Conservation (phyloP, 2,113 vertebrate genomes). For the Tychaedon coryphoeus region DNA sequence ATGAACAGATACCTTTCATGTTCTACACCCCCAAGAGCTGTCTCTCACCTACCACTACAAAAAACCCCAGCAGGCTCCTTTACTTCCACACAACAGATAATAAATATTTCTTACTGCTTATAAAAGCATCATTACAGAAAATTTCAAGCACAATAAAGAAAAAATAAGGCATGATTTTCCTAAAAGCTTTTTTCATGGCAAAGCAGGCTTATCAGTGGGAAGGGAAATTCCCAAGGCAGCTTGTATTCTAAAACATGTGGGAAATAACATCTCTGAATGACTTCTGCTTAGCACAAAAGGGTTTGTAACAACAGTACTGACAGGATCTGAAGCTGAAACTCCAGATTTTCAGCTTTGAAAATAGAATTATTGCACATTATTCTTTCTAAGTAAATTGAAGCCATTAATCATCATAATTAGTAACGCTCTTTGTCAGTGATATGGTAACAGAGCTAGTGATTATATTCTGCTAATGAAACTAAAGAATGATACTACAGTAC, state of each 20-base stretch:
- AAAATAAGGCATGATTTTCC: background rate
- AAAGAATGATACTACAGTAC: background rate
- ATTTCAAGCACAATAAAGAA: background rate
- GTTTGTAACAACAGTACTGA: background rate
- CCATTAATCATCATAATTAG: constrained; percentile 72
- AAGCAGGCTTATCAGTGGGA: background rate
- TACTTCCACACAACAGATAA: background rate
- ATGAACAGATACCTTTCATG: background rate
- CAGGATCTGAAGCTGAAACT: constrained; percentile 14
- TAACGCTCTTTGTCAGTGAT: constrained; percentile 38
- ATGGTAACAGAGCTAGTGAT: constrained; percentile 40
- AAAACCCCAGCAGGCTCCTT: background rate
- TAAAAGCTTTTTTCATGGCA: background rate
- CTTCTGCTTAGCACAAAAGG: background rate
- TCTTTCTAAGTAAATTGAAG: constrained; percentile 69
- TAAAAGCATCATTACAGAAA: background rate
- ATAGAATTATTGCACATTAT: constrained; percentile 31
- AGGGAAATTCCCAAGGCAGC: background rate
- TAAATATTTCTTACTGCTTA: background rate
- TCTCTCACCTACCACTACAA: background rate
- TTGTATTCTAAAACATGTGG: background rate
- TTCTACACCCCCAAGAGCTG: background rate
- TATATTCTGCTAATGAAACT: background rate
- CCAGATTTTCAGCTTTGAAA: constrained; percentile 44
- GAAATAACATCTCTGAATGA: constrained; percentile 11